A percentile compares a stretch with the other conserved stretches of the same genome.
phyloP scores from a whole-genome alignment of 2,113 vertebrate genomes.

The Tupaia chinensis region DNA sequence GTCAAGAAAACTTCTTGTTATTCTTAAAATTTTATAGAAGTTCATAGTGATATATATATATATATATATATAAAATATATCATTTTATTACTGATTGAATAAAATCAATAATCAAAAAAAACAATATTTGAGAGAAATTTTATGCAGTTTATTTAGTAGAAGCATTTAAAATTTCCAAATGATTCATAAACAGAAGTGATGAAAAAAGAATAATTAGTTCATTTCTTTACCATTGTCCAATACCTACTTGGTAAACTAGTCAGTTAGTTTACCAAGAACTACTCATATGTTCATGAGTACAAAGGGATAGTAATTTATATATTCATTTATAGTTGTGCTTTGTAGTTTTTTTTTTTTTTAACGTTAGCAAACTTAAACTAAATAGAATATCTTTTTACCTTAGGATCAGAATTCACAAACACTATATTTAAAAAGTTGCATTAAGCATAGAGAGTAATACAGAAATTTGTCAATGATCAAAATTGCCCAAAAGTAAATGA shows the following conservation, averaged over 20 bases:
- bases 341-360: background rate
- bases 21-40: background rate
- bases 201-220: fast-evolving
- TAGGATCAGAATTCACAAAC: background rate
- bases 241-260: background rate
- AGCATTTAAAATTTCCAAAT: background rate
- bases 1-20: background rate
- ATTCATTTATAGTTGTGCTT: background rate
- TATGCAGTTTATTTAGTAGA: background rate
- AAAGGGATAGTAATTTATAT: background rate
- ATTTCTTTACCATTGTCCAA: background rate
- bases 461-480: background rate
- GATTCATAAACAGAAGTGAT: background rate
- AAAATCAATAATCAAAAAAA: background rate
- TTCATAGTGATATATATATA: background rate
- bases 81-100: background rate
- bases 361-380: background rate
- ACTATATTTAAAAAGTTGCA: background rate
- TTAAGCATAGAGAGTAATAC: background rate
- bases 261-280: background rate
- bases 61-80: too few species aligned
- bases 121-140: background rate
- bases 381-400: background rate
- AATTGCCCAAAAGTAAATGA: background rate
- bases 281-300: background rate